Base-by-base conservation (phyloP, 2,113 vertebrate genomes). In the Muntiacus reevesi region DNA sequence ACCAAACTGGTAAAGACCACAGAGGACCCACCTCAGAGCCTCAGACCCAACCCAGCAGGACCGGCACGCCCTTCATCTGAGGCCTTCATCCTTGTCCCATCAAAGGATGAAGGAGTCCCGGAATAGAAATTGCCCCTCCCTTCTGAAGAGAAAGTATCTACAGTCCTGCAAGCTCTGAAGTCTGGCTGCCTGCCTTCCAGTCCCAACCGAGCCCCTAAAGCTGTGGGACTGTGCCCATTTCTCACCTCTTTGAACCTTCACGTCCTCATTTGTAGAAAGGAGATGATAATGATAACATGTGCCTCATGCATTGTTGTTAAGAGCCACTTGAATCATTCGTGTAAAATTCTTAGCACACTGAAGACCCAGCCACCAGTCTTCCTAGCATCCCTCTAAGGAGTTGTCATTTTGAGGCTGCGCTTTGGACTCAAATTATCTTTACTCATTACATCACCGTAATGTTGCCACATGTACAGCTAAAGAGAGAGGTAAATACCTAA, bases 381-480 rank as follows among this genome's bases (percentile, higher is more conserved):
- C 57, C 84, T 92, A 28, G 64, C 25, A 55, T 28, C n/a, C 57
- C 19, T 54, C 74, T 12, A 27, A 47, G 84, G 47, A 95, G 85
- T 23, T 86, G 54, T 94, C 54, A 9, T 47, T 85, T 94, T 93
- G 95, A 95, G 57, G 33, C 93, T 89, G 23, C n/a, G 50, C 45
- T 94, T 87, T 54, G 54, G 62, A 87, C 82, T 45, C 30, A 91
- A 74, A 78, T 78, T 91, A 88, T 89, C 95, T 95, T 95, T 76
- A 89, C 62, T 67, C 64, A 79, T 97, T 85, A 87, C 28, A 28
- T 67, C 86, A 96, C 82, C 67, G 40, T 87, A 91, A 95, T 67
- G 91, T 90, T 97, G 64, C 91, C 89, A 95, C 94, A 43, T 55
- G 9, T 78, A 36, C 55, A 87, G 93, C 89, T 93, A 33, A 87